Base-by-base conservation (phyloP, 2,797 vertebrate species). In the Ctenopoma multispine region DNA sequence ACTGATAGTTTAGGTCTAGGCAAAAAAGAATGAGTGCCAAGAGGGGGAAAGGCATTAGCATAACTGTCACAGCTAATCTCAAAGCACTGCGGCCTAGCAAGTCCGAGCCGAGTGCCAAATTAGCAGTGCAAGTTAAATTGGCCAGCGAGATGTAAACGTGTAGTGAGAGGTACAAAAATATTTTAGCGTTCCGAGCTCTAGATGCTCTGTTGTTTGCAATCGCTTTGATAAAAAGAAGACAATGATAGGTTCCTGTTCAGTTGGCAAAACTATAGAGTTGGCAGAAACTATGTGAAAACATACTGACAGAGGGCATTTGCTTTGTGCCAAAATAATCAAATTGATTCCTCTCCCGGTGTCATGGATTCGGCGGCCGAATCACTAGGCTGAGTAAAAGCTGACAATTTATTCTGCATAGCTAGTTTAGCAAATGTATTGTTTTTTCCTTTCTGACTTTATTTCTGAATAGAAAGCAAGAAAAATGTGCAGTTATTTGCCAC, bases 261-360 rank as follows among this genome's bases (percentile, higher is more conserved):
- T 6, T 67, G 79, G 65, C 82, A 70, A 50, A 50, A 43, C 17
- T 24, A 5, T 8, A 46, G 46, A 62, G 61, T 38, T 79, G 74
- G 66, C 81, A 75, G 40, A 12, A 66, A 44, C 7, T 0, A 72
- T 62, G 66, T 53, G 69, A 54, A 54, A 63, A 65, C 69, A 21
- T 17, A 68, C 70, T 48, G 73, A 86, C 82, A 75, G 8, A 20
- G 68, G 63, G 58, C 59, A 64, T 80, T 85, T 81, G 68, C 76
- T 85, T 75, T 56, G 71, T 68, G 76, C 82, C 84, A 80, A 70
- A 59, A 79, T 68, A 67, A 73, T 67, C 58, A 56, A 67, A 79
- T 58, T 56, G 73, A 80, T 74, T 76, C 49, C 15, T 64, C 46
- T 57, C 79, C 57, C 20, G 2, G 24, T 46, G 72, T 55, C 66